Evolutionary conservation across 2,797 vertebrate species (phyloP).

Genomic region (Naso thynnoides): DNA sequence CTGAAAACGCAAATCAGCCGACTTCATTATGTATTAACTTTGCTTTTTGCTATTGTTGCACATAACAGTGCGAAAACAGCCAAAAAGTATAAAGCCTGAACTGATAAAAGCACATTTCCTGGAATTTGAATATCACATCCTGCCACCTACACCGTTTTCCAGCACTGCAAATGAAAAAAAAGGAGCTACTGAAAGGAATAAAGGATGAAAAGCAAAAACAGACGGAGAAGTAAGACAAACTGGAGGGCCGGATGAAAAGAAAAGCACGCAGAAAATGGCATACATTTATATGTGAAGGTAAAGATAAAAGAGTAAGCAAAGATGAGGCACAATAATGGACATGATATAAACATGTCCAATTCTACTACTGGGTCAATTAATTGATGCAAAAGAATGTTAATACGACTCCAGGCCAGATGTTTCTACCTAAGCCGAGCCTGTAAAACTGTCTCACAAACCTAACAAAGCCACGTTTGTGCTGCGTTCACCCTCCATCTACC

Average conservation of each 20-base stretch:
- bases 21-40: slow-evolving; percentile 77
- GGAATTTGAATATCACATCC: slow-evolving; percentile 65
- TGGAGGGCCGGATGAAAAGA: slow-evolving; percentile 14
- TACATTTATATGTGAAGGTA: slow-evolving; percentile 40
- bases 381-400: slow-evolving; percentile 75
- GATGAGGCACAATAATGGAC: slow-evolving; percentile 42
- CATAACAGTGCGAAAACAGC: slow-evolving; percentile 17
- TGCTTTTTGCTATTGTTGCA: slow-evolving; percentile 43
- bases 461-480: slow-evolving; percentile 60
- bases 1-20: slow-evolving; percentile 76
- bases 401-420: slow-evolving; percentile 75
- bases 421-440: slow-evolving; percentile 67
- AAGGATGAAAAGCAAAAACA: slow-evolving; percentile 5
- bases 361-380: slow-evolving; percentile 64
- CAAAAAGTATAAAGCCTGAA: slow-evolving; percentile 47
- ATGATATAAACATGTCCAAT: slow-evolving; percentile 54
- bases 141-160: slow-evolving; percentile 53
- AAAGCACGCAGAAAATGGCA: slow-evolving; percentile 28
- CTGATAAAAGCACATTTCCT: slow-evolving; percentile 59
- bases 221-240: slow-evolving; percentile 30
- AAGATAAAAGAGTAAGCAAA: slow-evolving; percentile 36
- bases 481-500: slow-evolving; percentile 49
- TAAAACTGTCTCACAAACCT: slow-evolving; percentile 69
- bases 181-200: not conserved
- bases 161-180: slow-evolving; percentile 53